Base-by-base conservation (phyloP, 1,140 invertebrate species). In the Bactericera cockerelli region DNA sequence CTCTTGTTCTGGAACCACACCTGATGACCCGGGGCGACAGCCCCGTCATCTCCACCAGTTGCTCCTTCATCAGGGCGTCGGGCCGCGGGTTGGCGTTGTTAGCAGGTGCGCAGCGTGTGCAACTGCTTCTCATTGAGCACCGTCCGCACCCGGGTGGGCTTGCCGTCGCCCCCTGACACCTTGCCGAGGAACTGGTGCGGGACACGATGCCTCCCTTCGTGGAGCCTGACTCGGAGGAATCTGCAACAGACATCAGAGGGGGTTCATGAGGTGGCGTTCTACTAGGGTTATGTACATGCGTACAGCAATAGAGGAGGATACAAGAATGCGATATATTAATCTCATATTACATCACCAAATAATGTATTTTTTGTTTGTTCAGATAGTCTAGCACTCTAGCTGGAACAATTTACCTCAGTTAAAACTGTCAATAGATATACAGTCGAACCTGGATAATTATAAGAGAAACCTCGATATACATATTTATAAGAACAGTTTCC, bases 1-100 rank as follows among this genome's bases (percentile, higher is more conserved):
- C 96, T 75, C 72, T 99, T 99, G 75, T 99, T 99, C 74, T 99
- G 92, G 76, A 97, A 98, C 94, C 94, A 98, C 16, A 98, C 94
- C 67, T 94, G 67, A 98, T 98, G 59, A 99, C 94, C 19, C 94
- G 75, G 1, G 93, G 93, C 66, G 88, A 93, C 1, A 99, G 80
- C 0, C 89, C 84, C 0, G 96, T 99, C 93, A 98, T 96, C 73
- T 99, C 96, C 10, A 98, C 94, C 58, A 99, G 77, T 70, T 98
- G 93, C 71, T 99, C 96, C 76, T 99, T 99, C 93, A 98, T 98
- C 25, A 98, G 79, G 10, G 95, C 95, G 74, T 99, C 96, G 10
- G 96, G 96, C 53, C 96, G 76, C 28, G 94, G 93, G 76, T 99
- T 99, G 33, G 92, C 92, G 42, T 87, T 88, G 76, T 98, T n/a